A percentile compares a stretch with the other conserved stretches of the same genome.
Conservation (phyloP, 2,113 vertebrate genomes). For the Zapornia atra region DNA sequence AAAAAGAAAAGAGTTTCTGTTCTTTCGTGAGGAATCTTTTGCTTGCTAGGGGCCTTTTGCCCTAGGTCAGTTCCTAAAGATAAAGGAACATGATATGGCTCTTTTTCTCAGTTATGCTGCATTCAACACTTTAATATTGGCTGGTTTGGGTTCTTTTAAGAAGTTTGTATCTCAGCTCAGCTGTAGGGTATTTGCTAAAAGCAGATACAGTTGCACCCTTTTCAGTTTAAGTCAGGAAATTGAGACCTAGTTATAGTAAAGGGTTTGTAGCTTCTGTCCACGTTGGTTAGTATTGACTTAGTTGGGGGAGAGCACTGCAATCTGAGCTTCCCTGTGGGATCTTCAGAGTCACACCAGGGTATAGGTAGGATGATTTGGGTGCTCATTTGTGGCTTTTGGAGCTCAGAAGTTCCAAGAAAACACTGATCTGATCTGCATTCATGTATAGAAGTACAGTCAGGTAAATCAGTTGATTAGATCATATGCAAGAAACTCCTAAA, state of each 20-base stretch:
- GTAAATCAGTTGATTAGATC: neutral
- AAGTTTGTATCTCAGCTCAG: neutral
- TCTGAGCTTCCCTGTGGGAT: neutral
- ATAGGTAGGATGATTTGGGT: neutral
- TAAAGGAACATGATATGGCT: neutral
- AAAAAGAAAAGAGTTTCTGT: neutral
- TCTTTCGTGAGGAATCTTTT: neutral
- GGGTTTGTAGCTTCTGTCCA: neutral
- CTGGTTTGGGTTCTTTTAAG: neutral
- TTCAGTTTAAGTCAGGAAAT: neutral
- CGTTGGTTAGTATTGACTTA: neutral
- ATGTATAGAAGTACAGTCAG: neutral
- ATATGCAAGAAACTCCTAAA: neutral
- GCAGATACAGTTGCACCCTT: neutral
- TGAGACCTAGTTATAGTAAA: neutral
- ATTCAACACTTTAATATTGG: neutral
- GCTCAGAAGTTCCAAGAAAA: neutral
- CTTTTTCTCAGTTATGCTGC: neutral
- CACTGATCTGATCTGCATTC: neutral
- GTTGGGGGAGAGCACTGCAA: neutral
- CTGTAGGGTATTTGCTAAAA: neutral
- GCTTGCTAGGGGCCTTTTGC: neutral
- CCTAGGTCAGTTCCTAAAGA: neutral
- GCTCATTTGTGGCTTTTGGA: neutral
- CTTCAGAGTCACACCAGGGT: neutral